Conservation (phyloP, 2,113 vertebrate genomes). For the Pseudopipra pipra region DNA sequence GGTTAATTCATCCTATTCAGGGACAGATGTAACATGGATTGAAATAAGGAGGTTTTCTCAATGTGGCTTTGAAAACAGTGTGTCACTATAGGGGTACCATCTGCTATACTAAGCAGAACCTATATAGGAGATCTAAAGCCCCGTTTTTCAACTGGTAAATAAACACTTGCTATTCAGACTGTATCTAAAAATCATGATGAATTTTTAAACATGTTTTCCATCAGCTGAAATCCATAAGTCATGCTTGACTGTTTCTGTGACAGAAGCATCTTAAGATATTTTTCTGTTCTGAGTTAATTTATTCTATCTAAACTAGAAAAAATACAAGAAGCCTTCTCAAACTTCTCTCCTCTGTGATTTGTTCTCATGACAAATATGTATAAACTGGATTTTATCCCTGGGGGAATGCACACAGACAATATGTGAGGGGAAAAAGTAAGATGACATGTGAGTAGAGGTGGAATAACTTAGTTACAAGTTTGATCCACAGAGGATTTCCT, state of each 20-base stretch:
- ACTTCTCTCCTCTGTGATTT: conserved; percentile 15
- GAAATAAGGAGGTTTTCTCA: conserved; percentile 21
- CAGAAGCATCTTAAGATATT: conserved; percentile 42
- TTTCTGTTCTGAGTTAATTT: conserved; percentile 37
- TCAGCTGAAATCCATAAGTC: conserved; percentile 31
- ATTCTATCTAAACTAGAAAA: conserved; percentile 11
- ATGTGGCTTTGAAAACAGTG: conserved; percentile 22
- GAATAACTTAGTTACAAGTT: not conserved
- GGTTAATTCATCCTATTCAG: not conserved
- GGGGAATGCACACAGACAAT: not conserved
- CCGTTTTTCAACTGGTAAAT: not conserved
- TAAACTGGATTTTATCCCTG: not conserved
- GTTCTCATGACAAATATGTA: not conserved
- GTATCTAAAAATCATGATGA: not conserved
- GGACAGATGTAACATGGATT: not conserved
- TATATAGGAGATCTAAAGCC: not conserved
- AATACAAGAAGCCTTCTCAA: not conserved
- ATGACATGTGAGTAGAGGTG: not conserved
- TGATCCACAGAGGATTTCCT: not conserved
- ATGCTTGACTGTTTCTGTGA: conserved; percentile 45
- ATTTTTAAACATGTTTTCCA: conserved; percentile 41
- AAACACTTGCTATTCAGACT: conserved; percentile 20
- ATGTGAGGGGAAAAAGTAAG: not conserved
- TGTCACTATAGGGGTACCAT: not conserved
- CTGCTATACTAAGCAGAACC: not conserved